phyloP scores from a whole-genome alignment of 2,797 vertebrate genomes.

The Florisuga fusca region DNA sequence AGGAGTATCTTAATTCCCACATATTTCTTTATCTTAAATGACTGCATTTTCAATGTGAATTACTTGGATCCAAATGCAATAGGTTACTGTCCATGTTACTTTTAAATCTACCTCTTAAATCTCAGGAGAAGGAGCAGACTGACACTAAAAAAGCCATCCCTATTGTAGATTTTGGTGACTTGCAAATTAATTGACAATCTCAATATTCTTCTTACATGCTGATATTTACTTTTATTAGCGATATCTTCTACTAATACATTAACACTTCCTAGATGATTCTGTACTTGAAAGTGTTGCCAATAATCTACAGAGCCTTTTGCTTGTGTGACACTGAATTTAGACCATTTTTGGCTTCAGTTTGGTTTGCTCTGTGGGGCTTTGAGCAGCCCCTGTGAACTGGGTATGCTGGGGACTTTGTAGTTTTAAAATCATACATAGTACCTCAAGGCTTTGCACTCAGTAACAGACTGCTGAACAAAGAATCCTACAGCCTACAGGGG shows the following conservation, averaged over 20 bases:
- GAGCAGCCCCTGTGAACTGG: not conserved
- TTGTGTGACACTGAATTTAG: not conserved
- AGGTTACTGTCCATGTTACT: not conserved
- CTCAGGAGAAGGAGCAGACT: not conserved
- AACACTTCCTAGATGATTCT: not conserved
- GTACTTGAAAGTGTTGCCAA: accelerated
- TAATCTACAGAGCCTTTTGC: not conserved
- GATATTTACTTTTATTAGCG: not conserved
- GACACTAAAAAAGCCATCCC: not conserved
- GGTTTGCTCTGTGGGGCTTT: not conserved
- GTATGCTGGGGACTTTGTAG: not conserved
- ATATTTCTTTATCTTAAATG: not conserved
- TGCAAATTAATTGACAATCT: not conserved
- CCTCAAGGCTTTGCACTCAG: not conserved
- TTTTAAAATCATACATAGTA: not conserved
- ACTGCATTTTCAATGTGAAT: not conserved
- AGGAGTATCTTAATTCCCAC: not conserved
- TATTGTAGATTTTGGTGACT: not conserved
- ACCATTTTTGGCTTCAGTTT: not conserved
- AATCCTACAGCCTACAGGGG: not conserved
- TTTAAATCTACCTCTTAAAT: not conserved
- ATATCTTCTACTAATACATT: not conserved
- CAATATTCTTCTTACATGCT: not conserved
- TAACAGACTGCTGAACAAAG: not conserved
- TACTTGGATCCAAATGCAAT: not conserved